Evolutionary conservation across 1,140 invertebrate species (phyloP).

Genomic region (Drosophila chauvacae): DNA sequence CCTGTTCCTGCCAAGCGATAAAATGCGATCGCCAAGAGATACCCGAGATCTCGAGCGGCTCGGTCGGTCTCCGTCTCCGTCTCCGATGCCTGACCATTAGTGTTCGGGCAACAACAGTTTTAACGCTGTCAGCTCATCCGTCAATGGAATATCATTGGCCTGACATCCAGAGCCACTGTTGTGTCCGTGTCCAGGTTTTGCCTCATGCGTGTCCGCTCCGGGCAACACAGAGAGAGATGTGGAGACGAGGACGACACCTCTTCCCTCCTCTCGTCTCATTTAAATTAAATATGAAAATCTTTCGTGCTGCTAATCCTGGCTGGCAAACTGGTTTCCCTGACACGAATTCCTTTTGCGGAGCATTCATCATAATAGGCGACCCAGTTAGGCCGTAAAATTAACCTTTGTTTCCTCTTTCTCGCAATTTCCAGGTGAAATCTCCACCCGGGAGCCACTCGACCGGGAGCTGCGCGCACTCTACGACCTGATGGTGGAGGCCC

Average conservation of each 20-base stretch:
- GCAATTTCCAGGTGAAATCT: conserved; percentile 90
- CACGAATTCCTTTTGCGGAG: conserved; percentile 62
- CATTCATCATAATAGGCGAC: conserved; percentile 72
- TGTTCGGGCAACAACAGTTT: conserved; percentile 84
- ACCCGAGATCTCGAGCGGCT: conserved; percentile 31
- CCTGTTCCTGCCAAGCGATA: conserved; percentile 62
- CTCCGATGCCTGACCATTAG: conserved; percentile 72
- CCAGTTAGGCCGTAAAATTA: conserved; percentile 44
- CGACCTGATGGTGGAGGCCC: conserved; percentile 93
- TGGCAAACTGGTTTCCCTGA: conserved; percentile 62
- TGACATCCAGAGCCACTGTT: conserved; percentile 75
- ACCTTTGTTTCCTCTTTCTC: background rate
- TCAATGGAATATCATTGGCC: conserved; percentile 84
- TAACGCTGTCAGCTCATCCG: conserved; percentile 85
- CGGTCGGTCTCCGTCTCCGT: background rate
- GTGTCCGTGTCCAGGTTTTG: conserved; percentile 21
- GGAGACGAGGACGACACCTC: conserved; percentile 6
- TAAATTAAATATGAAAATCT: conserved; percentile 84
- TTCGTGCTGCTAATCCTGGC: conserved; percentile 79
- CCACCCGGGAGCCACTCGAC: conserved; percentile 92
- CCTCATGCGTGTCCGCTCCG: conserved; percentile 56
- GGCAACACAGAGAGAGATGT: conserved; percentile 19
- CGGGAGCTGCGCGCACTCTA: conserved; percentile 91
- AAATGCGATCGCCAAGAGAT: conserved; percentile 64
- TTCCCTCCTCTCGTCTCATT: conserved; percentile 51